Evolutionary conservation across 2,113 vertebrate genomes (phyloP), one percentile per base, ranked within the genome.

Genomic region (Platysternon megacephalum): DNA sequence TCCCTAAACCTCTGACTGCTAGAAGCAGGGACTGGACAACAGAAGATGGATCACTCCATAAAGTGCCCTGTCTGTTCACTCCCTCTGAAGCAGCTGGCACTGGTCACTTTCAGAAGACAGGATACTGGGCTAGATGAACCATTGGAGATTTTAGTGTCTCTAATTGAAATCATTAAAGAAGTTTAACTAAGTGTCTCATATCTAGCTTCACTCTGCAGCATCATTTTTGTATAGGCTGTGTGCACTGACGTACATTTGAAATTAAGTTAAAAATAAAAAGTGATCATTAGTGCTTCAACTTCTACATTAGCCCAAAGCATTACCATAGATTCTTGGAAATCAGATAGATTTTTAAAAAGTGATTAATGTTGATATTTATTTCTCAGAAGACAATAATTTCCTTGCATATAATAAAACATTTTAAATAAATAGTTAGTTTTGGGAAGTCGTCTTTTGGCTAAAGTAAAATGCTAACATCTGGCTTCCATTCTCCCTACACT

Each of bases 321-420:
- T 83, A 91, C 42, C 51, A 53, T 35, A 53, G 1, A 78, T 96
- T 96, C n/a, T 93, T 82, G 12, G 49, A 91, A 97, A 96, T 90
- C 53, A 76, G 52, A 35, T 68, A 94, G 39, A 84, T 85, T 94
- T 79, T 94, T 76, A 94, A 94, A 85, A 81, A 92, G 17, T 5
- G 12, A 88, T 95, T 95, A 95, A 88, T 44, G 89, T 96, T 46
- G 6, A 95, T 87, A 21, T 4, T 96, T 85, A 74, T 91, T 92
- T 96, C 48, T 82, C 85, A 87, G 79, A 89, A 76, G 88, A 81
- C 61, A 97, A 90, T 95, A 97, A 91, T 95, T 95, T 95, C 87
- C 85, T 94, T 95, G 19, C 35, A 89, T 91, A 74, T 82, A 91
- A 87, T 3, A 1, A 96, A 93, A 81, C 65, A 90, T 90, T 94